Conservation (phyloP, 2,888 invertebrate genomes). For the Halocaridina rubra region DNA sequence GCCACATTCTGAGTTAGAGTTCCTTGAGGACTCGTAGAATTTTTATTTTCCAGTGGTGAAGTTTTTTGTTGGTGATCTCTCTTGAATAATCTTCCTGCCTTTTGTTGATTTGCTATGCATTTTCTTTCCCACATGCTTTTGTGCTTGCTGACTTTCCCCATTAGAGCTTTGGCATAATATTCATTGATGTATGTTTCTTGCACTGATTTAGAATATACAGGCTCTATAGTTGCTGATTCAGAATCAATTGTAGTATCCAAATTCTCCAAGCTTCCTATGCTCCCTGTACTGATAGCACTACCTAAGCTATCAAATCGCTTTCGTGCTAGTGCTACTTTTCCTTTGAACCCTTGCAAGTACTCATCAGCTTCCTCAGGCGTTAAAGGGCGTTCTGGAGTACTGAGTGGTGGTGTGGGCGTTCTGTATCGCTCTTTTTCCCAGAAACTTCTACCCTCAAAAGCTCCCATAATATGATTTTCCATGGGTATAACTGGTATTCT, state of each 20-base stretch:
- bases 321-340: constrained; percentile 26
- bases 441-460: neutral
- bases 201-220: neutral
- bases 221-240: neutral
- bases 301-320: constrained; percentile 45
- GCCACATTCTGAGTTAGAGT: neutral
- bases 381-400: neutral
- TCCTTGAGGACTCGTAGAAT: neutral
- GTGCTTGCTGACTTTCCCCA: constrained; percentile 24
- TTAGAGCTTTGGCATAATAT: neutral
- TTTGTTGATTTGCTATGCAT: neutral
- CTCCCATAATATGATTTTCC: neutral
- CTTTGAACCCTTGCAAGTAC: constrained; percentile 29
- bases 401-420: constrained; percentile 3
- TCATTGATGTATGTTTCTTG: neutral
- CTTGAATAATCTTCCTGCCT: neutral
- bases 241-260: neutral
- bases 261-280: constrained; percentile 27
- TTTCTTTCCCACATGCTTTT: constrained; percentile 30
- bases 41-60: neutral
- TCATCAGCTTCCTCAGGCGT: constrained; percentile 36
- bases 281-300: constrained; percentile 29
- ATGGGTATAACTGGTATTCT: neutral
- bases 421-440: constrained; percentile 29
- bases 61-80: neutral